Conservation (phyloP, 2,888 invertebrate species). For the Drosophila heteroneura region DNA sequence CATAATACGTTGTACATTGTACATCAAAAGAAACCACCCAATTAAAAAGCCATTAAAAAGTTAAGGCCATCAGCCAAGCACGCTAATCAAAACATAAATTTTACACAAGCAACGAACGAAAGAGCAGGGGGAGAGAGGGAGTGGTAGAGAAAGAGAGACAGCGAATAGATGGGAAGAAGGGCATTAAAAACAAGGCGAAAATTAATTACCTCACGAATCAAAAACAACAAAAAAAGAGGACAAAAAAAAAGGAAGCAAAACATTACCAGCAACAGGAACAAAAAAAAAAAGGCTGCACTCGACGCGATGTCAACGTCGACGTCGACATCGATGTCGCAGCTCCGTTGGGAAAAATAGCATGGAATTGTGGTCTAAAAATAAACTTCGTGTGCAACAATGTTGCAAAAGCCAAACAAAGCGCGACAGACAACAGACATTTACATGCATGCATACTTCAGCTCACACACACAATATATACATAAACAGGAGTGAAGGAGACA, state of each 20-base stretch:
- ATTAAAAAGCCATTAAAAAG: conserved; percentile 78
- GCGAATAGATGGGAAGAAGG: conserved; percentile 1
- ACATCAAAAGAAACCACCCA: conserved; percentile 72
- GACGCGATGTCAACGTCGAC: conserved; percentile 42
- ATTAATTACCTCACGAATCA: conserved; percentile 74
- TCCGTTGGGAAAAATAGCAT: conserved; percentile 63
- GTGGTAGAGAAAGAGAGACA: neutral
- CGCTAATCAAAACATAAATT: conserved; percentile 75
- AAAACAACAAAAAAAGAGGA: conserved; percentile 27
- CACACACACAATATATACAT: conserved; percentile 4
- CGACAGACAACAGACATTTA: conserved; percentile 44
- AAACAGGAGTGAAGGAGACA: conserved; percentile 7
- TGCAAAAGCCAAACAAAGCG: conserved; percentile 72
- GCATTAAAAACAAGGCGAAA: conserved; percentile 58
- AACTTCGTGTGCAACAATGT: conserved; percentile 74
- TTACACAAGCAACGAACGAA: conserved; percentile 31
- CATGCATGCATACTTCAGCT: conserved; percentile 14
- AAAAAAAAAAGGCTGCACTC: conserved; percentile 24
- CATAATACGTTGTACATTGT: conserved; percentile 4
- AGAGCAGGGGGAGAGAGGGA: neutral
- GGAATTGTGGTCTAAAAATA: conserved; percentile 77
- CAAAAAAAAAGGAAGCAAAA: conserved; percentile 38
- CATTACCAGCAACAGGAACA: conserved; percentile 41
- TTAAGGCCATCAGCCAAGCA: conserved; percentile 66
- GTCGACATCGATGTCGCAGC: conserved; percentile 14